Percentiles rank a stretch among this genome's conserved stretches.
Evolutionary conservation across 1,140 invertebrate species (phyloP).

Genomic region (Homalodisca vitripennis): DNA sequence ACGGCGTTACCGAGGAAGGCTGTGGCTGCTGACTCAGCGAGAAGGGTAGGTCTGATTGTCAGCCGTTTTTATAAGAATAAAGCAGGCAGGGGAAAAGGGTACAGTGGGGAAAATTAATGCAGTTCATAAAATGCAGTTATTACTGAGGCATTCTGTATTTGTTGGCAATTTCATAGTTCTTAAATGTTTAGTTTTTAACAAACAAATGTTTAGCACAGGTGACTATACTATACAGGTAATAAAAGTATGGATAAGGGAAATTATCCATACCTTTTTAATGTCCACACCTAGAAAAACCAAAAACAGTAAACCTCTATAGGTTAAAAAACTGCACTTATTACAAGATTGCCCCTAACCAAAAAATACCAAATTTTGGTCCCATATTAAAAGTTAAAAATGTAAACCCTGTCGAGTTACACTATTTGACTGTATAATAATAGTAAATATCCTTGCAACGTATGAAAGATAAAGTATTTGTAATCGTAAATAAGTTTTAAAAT

Average conservation of each 20-base stretch:
- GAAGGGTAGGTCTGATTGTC: neutral
- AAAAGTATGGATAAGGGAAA: neutral
- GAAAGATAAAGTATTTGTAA: neutral
- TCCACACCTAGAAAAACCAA: too few relatives aligned
- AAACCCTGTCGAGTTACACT: too few relatives aligned
- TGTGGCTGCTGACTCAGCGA: neutral
- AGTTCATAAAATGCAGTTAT: too few relatives aligned
- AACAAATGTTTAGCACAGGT: neutral
- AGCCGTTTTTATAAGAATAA: neutral
- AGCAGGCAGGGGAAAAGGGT: too few relatives aligned
- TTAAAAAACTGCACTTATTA: too few relatives aligned
- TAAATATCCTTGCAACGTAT: neutral
- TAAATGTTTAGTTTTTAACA: neutral
- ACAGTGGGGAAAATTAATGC: too few relatives aligned
- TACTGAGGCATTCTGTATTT: neutral
- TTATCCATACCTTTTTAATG: too few relatives aligned
- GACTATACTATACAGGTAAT: neutral
- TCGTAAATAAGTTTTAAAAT: neutral
- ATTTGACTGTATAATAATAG: neutral
- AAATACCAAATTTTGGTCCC: too few relatives aligned
- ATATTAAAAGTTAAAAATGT: too few relatives aligned
- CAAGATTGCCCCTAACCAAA: neutral
- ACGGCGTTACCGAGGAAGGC: constrained; percentile 1
- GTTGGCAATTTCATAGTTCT: neutral
- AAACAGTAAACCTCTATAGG: too few relatives aligned